Conservation (phyloP, 2,888 invertebrate species). For the Scrobipalpa costella region DNA sequence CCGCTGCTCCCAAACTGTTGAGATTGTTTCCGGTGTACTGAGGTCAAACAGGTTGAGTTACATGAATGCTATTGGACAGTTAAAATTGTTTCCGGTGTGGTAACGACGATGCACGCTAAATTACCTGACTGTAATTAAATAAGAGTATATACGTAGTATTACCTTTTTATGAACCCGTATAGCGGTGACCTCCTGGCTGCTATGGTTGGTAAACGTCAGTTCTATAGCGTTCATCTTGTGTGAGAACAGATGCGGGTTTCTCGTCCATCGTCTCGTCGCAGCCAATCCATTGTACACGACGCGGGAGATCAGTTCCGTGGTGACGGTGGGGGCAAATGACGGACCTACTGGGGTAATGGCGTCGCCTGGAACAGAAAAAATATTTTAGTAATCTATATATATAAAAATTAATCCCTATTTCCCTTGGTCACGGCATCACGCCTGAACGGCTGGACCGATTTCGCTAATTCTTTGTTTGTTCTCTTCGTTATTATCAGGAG, state of each 20-base stretch:
- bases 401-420: no score
- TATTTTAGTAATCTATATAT: neutral
- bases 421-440: no score
- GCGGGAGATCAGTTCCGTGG: conserved; percentile 84
- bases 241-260: conserved; percentile 91
- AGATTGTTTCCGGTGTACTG: no score
- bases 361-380: conserved; percentile 38
- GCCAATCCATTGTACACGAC: conserved; percentile 86
- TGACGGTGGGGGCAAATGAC: conserved; percentile 67
- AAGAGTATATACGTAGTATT: conserved; percentile 27
- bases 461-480: no score
- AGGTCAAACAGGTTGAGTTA: no score
- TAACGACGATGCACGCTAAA: no score
- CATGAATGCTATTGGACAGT: no score
- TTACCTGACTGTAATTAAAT: no score
- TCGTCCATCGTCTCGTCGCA: conserved; percentile 83
- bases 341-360: conserved; percentile 76
- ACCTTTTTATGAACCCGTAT: conserved; percentile 89
- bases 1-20: no score
- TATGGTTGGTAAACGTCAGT: conserved; percentile 88
- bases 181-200: conserved; percentile 82
- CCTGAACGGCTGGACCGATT: no score
- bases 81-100: no score
- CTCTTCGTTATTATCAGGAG: no score
- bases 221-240: conserved; percentile 91